phyloP scores from a whole-genome alignment of 2,113 vertebrate genomes.

The Anarhynchus alexandrinus region DNA sequence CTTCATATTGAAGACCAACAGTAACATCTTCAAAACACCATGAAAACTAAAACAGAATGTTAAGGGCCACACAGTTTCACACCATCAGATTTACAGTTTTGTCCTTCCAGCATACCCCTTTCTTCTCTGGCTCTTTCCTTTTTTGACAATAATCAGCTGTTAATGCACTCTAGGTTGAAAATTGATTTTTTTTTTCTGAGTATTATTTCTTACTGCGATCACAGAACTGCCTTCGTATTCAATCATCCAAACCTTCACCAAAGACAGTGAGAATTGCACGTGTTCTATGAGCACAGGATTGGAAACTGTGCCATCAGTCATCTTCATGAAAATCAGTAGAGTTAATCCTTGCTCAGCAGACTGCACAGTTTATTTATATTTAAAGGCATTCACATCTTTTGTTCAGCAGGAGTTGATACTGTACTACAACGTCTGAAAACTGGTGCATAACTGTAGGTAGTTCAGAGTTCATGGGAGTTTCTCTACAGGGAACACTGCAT shows the following conservation, averaged over 20 bases:
- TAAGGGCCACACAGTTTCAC: background rate
- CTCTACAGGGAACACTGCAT: background rate
- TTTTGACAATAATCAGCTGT: background rate
- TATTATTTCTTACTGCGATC: background rate
- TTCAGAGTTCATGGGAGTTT: background rate
- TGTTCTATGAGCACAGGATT: background rate
- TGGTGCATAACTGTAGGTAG: background rate
- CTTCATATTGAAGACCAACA: background rate
- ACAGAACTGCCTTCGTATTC: background rate
- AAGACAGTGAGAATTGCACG: background rate
- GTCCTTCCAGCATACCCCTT: background rate
- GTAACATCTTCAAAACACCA: background rate
- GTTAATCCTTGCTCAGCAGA: conserved; percentile 21
- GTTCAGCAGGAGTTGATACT: background rate
- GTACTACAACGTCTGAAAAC: background rate
- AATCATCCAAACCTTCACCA: background rate
- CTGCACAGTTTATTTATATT: conserved; percentile 22
- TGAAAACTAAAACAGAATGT: background rate
- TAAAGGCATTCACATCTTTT: conserved; percentile 3
- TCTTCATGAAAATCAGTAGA: background rate
- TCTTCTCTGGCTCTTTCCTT: background rate
- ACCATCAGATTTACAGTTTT: background rate
- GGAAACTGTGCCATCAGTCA: background rate
- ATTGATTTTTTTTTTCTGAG: background rate
- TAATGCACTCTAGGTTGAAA: background rate